Evolutionary conservation across 2,888 invertebrate species (phyloP).

Genomic region (Meliscaeva auricollis): DNA sequence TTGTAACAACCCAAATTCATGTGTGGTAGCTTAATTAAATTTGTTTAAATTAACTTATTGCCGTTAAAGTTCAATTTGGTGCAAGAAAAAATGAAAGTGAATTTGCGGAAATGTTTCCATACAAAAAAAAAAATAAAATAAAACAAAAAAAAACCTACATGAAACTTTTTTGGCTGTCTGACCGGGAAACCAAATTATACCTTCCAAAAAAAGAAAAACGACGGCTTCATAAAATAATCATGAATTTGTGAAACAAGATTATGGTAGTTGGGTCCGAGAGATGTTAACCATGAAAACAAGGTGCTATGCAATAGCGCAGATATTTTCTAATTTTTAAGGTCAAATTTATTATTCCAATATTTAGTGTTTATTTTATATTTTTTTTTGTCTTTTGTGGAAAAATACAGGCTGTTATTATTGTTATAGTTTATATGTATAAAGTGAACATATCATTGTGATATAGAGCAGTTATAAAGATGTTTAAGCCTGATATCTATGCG

Average conservation of each 20-base stretch:
- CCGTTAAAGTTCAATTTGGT: background rate
- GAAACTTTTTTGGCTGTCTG: slow-evolving; percentile 7
- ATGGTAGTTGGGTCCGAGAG: slow-evolving; percentile 36
- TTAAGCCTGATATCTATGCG: no score
- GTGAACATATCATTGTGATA: background rate
- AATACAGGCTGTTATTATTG: background rate
- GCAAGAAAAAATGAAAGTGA: slow-evolving; percentile 49
- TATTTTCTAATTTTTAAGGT: slow-evolving; percentile 59
- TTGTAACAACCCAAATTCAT: background rate
- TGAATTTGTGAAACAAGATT: slow-evolving; percentile 61
- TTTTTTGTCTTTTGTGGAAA: background rate
- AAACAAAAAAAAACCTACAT: slow-evolving; percentile 22
- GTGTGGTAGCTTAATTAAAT: slow-evolving; percentile 14
- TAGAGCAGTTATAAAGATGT: no score
- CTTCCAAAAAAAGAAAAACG: background rate
- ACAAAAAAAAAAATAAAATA: background rate
- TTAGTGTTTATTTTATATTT: background rate
- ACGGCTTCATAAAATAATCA: slow-evolving; percentile 58
- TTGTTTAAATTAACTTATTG: slow-evolving; percentile 6
- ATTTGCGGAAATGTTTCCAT: slow-evolving; percentile 39
- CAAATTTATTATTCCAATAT: slow-evolving; percentile 29
- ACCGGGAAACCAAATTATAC: background rate
- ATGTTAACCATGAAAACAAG: slow-evolving; percentile 53
- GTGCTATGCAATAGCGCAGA: slow-evolving; percentile 66
- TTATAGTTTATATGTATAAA: background rate